Base-by-base conservation (phyloP, 2,113 vertebrate genomes). In the Urocynchramus pylzowi region DNA sequence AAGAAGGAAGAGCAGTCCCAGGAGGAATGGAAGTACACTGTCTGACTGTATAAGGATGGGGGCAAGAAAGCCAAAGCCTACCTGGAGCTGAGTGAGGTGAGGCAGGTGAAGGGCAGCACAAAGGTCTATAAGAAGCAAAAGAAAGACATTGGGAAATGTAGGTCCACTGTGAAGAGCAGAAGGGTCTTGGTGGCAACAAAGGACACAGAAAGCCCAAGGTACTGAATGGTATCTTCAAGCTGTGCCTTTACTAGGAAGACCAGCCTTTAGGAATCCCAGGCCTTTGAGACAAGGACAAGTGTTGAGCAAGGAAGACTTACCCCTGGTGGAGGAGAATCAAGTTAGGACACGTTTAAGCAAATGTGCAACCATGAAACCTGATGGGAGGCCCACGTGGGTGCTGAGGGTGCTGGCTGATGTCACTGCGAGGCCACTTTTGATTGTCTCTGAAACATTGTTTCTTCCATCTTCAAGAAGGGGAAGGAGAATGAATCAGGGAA, bases 321-420 rank as follows among this genome's bases (percentile, higher is more conserved):
- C 19, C 27, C 33, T 37, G 16, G 30, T 42, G n/a, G 33, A 57
- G 6, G n/a, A 80, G 7, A 24, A 59, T 50, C 16, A 21, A 15
- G 9, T 24, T 18, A 49, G 13, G 47, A 41, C 52, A 50, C 20
- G 11, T 24, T 67, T 83, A 44, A 47, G 15, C 15, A 39, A 59
- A 65, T 21, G 20, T 61, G 21, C 33, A 49, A 10, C 35, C 11
- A 11, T n/a, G 17, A 10, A 6, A n/a, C 12, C 20, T 49, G 64
- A 65, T 60, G 24, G 39, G 22, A 89, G n/a, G 24, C 37, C 45
- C 0, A 0, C 2, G 23, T 3, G 5, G 4, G 28, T 56, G 42
- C 33, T 69, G 67, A 74, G 21, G 26, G 16, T 17, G 10, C 42
- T 78, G 33, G 53, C 11, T 68, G 60, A 52, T 52, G 22, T 60